Evolutionary conservation across 2,113 vertebrate genomes (phyloP), one percentile per base, ranked within the genome.

Genomic region (Cynoglossus semilaevis): DNA sequence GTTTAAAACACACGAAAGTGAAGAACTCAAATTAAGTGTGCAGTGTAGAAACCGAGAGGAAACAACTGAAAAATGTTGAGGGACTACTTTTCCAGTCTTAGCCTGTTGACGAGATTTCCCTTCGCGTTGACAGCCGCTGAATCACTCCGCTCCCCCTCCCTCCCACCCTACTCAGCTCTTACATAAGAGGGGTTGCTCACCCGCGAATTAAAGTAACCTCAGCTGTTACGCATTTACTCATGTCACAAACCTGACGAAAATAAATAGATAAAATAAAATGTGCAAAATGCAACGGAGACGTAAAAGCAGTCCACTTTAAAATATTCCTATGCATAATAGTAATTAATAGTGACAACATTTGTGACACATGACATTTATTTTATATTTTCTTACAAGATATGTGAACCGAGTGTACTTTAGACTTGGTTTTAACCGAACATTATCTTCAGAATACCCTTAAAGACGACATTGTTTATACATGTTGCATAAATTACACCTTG

Each of bases 121-220:
- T 76, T 69, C 51, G 54, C 17, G 9, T 62, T 79, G 79, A 79
- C 77, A 75, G 70, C 49, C 65, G 17, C 61, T 74, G 82, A 74
- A 81, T 83, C 71, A 70, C 72, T 70, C 81, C 64, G 57, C 76
- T 77, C 80, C 4, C 82, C 62, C 50, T 36, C 49, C 34, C 79
- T 53, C 50, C 62, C 35, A 6, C 42, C 15, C 58, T 19, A 9
- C 11, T 53, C 36, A 11, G 59, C 67, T 87, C 86, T 90, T 91
- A 88, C 87, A 85, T 91, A 90, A 91, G 84, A 15, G 19, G 37
- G 64, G 67, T 55, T 63, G 64, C 78, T 81, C 74, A 63, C 74
- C 48, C 62, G 76, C 44, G 60, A 57, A 66, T 58, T 54, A 63
- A 63, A 77, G 70, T 58, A 70, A 81, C 56, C 58, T 45, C 70